These are phyloP conservation scores for Neotoma lepida DNA, from an alignment of 2,113 vertebrate species.

Conservation along the genomic window DNA sequence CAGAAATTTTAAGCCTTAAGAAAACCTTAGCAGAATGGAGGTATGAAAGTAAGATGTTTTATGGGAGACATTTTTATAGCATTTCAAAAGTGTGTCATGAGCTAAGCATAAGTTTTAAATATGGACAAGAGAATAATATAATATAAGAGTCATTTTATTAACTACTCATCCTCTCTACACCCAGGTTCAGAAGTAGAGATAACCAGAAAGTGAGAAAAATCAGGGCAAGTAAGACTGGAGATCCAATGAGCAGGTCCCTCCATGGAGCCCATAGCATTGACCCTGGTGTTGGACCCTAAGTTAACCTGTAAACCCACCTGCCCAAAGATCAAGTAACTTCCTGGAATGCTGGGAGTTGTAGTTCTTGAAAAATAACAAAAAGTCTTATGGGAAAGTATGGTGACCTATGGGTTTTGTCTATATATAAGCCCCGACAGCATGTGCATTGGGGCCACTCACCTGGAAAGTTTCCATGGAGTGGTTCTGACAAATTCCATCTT, in stretches of 20 bases:
- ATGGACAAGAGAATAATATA: background rate
- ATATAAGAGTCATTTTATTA: background rate
- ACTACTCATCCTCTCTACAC: too few species aligned
- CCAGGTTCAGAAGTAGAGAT: background rate
- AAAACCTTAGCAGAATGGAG: background rate
- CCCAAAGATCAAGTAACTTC: too few species aligned
- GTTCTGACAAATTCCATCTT: background rate
- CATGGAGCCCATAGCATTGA: background rate
- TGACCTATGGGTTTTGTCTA: too few species aligned
- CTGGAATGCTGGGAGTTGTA: too few species aligned
- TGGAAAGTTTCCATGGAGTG: too few species aligned
- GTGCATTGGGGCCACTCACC: too few species aligned
- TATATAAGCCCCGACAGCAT: too few species aligned
- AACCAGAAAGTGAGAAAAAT: background rate
- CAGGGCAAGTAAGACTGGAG: background rate
- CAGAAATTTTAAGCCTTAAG: background rate
- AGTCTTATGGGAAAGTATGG: too few species aligned
- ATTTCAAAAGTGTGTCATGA: background rate
- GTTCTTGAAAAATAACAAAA: too few species aligned
- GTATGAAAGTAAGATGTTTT: background rate
- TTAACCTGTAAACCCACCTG: too few species aligned
- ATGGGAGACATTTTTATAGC: background rate
- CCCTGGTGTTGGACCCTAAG: too few species aligned
- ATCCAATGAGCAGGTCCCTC: background rate
- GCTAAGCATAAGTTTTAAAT: conserved; percentile 6